phyloP scores from a whole-genome alignment of 35 echinoderm and acorn worm species.

The Anneissia japonica region DNA sequence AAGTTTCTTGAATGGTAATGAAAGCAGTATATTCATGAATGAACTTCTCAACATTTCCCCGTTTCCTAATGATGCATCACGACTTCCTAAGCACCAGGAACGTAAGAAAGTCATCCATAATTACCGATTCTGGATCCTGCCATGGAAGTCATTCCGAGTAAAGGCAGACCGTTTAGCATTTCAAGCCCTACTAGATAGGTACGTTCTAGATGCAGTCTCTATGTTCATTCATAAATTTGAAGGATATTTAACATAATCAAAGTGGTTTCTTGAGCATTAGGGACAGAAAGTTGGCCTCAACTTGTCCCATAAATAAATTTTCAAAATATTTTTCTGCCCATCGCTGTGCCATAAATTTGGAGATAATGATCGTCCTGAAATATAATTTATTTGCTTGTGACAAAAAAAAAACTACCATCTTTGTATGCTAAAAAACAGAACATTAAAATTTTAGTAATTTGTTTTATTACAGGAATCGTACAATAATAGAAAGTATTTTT shows the following conservation, averaged over 20 bases:
- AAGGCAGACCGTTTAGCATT: conserved; percentile 87
- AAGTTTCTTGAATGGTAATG: neutral
- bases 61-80: neutral
- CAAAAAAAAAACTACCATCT: neutral
- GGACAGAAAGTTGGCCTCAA: neutral
- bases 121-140: conserved; percentile 93
- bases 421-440: neutral
- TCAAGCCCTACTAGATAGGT: conserved; percentile 95
- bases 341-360: neutral
- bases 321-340: neutral
- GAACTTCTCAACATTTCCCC: neutral
- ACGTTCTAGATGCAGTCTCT: too few species aligned
- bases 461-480: conserved; percentile 73
- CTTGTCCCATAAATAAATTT: neutral
- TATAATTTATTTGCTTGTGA: neutral
- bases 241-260: too few species aligned
- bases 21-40: neutral
- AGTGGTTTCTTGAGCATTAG: too few species aligned
- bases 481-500: conserved; percentile 63
- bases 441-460: neutral
- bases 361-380: neutral
- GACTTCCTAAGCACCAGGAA: conserved; percentile 33
- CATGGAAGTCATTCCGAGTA: conserved; percentile 83
- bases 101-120: conserved; percentile 79
- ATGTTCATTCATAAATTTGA: too few species aligned